phyloP scores from a whole-genome alignment of 1,140 invertebrate genomes.

The Pseudomyrmex concolor region DNA sequence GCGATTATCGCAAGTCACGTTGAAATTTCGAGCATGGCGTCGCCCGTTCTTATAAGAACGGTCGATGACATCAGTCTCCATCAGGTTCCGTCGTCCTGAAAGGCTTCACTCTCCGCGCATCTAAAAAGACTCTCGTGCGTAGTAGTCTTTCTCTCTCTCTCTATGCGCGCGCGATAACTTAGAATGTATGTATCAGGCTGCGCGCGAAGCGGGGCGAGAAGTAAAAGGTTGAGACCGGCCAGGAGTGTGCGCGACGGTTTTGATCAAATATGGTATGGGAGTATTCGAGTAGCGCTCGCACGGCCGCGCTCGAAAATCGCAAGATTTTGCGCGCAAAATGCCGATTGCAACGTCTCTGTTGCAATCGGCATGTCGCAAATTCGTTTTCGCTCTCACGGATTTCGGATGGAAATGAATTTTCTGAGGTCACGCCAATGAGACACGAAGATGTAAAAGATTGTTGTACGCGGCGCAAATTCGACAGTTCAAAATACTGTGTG shows the following conservation, averaged over 20 bases:
- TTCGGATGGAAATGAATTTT: no score
- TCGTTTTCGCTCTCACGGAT: no score
- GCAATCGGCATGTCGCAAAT: no score
- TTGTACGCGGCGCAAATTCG: no score
- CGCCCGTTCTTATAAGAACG: not conserved
- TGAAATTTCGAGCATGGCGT: not conserved
- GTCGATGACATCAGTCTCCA: constrained; percentile 28
- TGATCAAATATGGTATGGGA: constrained; percentile 69
- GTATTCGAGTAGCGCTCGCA: constrained; percentile 30
- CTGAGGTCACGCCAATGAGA: no score
- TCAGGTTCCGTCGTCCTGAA: constrained; percentile 6
- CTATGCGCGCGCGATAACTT: constrained; percentile 18
- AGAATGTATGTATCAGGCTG: constrained; percentile 8
- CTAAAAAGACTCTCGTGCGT: not conserved
- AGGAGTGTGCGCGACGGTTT: constrained; percentile 47
- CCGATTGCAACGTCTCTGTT: no score
- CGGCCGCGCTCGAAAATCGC: constrained; percentile 41
- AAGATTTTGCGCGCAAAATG: constrained; percentile 7
- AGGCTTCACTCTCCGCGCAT: not conserved
- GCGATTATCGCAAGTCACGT: constrained; percentile 3
- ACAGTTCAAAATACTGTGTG: no score
- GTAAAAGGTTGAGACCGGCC: constrained; percentile 55
- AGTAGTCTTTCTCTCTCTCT: not conserved
- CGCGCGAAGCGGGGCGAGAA: constrained; percentile 49
- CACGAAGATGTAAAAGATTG: no score